phyloP scores from a whole-genome alignment of 92 coral and sea anemone species.

The Paragorgia papillata region DNA sequence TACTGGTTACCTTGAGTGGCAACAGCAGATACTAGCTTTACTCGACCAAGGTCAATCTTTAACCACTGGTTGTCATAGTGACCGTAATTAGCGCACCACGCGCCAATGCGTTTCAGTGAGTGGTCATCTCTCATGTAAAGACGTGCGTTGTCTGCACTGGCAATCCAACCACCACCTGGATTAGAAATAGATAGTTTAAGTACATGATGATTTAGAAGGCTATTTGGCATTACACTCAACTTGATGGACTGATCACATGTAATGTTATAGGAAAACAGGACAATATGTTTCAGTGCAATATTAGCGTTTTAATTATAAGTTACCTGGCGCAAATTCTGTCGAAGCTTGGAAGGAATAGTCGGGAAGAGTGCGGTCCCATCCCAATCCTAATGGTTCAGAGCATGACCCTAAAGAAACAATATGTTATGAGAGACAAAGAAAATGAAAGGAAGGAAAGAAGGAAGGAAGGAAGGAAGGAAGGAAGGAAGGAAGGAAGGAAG shows the following conservation, averaged over 20 bases:
- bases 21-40: conserved; percentile 75
- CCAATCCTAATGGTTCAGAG: conserved; percentile 73
- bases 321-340: conserved; percentile 59
- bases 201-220: too few species aligned
- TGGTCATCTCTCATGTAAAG: conserved; percentile 83
- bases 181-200: too few species aligned
- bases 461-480: neutral
- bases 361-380: conserved; percentile 80
- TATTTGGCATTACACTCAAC: too few species aligned
- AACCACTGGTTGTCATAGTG: conserved; percentile 66
- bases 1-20: conserved; percentile 96
- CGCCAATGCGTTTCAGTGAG: conserved; percentile 69
- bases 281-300: too few species aligned
- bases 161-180: conserved; percentile 76
- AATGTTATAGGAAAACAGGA: too few species aligned
- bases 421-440: neutral
- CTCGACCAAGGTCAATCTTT: conserved; percentile 79
- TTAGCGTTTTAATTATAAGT: too few species aligned
- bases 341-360: conserved; percentile 88
- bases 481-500: neutral
- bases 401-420: conserved; percentile 59
- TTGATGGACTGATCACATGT: too few species aligned
- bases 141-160: conserved; percentile 85
- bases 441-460: neutral
- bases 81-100: conserved; percentile 73